phyloP scores from a whole-genome alignment of 2,797 vertebrate genomes.

The Thripadectes ignobilis region DNA sequence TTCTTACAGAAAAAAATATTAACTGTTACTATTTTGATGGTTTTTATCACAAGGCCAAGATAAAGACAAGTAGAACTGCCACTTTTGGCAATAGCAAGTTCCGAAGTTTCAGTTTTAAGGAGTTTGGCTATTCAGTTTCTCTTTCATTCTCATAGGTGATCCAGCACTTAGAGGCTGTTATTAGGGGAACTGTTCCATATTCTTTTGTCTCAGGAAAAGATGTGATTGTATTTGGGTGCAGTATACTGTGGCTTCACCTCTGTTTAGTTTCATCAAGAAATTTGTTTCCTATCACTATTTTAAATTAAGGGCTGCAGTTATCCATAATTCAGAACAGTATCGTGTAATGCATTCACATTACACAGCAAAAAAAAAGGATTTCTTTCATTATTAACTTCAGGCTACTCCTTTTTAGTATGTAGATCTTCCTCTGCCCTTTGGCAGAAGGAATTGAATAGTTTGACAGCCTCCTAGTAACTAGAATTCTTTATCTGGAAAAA shows the following conservation, averaged over 20 bases:
- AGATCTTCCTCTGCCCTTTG: neutral
- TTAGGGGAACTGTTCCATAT: neutral
- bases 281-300: neutral
- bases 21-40: neutral
- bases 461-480: neutral
- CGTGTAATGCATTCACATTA: rapidly evolving
- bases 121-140: neutral
- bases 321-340: neutral
- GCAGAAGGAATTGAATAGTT: neutral
- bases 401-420: neutral
- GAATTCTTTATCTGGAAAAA: neutral
- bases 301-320: neutral
- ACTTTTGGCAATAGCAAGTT: neutral
- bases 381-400: neutral
- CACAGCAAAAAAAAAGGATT: neutral
- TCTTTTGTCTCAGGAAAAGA: neutral
- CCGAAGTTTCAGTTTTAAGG: neutral
- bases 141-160: neutral
- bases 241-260: neutral
- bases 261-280: neutral
- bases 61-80: neutral
- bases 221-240: neutral
- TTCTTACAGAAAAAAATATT: neutral
- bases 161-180: neutral
- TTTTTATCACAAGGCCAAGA: neutral